A percentile compares a stretch with the other conserved stretches of the same genome.
Conservation (phyloP, 2,797 vertebrate species). For the Ispidina lecontei region DNA sequence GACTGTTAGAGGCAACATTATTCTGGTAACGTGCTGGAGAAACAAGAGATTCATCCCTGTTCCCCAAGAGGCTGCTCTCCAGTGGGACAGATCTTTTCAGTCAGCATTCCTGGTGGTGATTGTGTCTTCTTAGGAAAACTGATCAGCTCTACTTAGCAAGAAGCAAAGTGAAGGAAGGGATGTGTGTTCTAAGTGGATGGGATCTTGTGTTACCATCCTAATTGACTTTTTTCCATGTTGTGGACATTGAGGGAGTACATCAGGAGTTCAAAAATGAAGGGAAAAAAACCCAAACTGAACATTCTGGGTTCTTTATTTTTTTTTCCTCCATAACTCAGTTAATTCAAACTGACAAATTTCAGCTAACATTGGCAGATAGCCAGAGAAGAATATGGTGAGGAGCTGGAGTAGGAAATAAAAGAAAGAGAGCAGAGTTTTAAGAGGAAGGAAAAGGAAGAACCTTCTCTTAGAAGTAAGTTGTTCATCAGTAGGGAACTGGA, state of each 20-base stretch:
- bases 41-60: neutral
- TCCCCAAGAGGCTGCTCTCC: neutral
- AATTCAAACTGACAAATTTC: neutral
- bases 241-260: neutral
- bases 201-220: neutral
- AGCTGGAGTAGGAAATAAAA: neutral
- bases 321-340: neutral
- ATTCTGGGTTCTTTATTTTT: neutral
- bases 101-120: neutral
- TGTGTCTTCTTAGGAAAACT: neutral
- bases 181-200: neutral
- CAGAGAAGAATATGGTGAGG: neutral
- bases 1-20: neutral
- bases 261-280: neutral
- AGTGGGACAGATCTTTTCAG: neutral
- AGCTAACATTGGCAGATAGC: neutral
- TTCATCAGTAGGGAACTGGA: neutral
- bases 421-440: neutral
- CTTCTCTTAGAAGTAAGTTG: neutral
- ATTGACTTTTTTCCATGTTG: neutral
- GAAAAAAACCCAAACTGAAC: fast-evolving
- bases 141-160: neutral
- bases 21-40: neutral
- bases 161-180: neutral
- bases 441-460: neutral